Base-by-base conservation (phyloP, 2,888 invertebrate genomes). In the Pristionchus maxplancki region DNA sequence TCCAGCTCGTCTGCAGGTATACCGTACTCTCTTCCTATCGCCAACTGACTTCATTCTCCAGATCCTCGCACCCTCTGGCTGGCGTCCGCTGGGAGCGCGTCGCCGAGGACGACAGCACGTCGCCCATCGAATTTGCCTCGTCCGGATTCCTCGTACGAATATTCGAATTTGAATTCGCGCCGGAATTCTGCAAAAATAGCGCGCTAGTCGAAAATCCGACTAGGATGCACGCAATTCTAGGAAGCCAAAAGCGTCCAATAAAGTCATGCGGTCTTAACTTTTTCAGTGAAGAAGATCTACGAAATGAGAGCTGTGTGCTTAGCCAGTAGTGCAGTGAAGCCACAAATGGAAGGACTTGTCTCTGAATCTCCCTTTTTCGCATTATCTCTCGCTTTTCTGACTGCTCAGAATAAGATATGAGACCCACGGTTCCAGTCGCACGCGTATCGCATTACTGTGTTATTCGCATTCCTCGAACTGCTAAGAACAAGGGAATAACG, bases 31-130 rank as follows among this genome's bases (percentile, higher is more conserved):
- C 1, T 0, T 48, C 15, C 4, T 8, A 78, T 78, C 78, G 78
- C 15, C n/a, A 78, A 78, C n/a, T 44, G 78, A 78, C 15, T 78
- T 48, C 1, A 67, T 78, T 48, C n/a, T 48, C 44, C 48, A 78
- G 78, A 34, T 78, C 78, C n/a, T 40, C 40, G 1, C 24, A 78
- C 28, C 13, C 37, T 44, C 13, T 78, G 17, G 44, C 13, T 3
- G n/a, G 78, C 44, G 44, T 78, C n/a, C 78, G n/a, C 44, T 78
- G 78, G 78, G 78, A 48, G 78, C 78, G 78, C 44, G 78, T 78
- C 1, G 78, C 44, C 34, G 78, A 78, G 1, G 78, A 78, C 5
- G 78, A 78, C 15, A 78, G n/a, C 44, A 78, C 78, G 48, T 8
- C n/a, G n/a, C 78, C 44, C 1, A 24, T 78, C 28, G 34, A 34